These are phyloP conservation scores for Frankliniella fusca DNA, from an alignment of 2,888 invertebrate species.

Conservation along the genomic window DNA sequence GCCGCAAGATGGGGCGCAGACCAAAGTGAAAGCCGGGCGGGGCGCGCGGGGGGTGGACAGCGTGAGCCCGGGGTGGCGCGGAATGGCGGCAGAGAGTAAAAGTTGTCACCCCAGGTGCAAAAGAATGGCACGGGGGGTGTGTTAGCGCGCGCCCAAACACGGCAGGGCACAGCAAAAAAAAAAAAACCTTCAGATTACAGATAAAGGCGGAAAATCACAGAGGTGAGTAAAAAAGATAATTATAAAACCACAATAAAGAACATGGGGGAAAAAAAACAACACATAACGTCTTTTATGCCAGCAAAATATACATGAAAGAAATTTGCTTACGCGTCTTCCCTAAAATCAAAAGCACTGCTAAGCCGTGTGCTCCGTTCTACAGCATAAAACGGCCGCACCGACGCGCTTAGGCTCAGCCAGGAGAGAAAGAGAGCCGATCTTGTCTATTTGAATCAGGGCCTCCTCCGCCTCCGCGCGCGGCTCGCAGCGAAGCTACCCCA, in stretches of 20 bases:
- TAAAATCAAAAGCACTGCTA: too few species aligned
- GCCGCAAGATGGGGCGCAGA: constrained; percentile 14
- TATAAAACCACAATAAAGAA: too few species aligned
- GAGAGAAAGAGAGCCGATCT: neutral
- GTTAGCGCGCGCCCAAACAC: neutral
- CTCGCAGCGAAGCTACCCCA: neutral
- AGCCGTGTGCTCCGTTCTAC: too few species aligned
- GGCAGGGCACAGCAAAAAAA: neutral
- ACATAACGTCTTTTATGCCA: too few species aligned
- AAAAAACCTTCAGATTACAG: neutral
- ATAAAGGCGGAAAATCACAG: too few species aligned
- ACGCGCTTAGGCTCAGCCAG: neutral
- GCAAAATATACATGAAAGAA: neutral
- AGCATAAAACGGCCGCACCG: too few species aligned
- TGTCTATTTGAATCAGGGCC: neutral
- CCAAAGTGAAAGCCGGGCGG: constrained; percentile 17
- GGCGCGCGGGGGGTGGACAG: neutral
- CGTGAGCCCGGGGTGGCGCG: neutral
- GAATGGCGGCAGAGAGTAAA: neutral
- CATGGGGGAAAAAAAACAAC: too few species aligned
- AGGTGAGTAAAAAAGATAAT: too few species aligned
- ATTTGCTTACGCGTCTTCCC: too few species aligned
- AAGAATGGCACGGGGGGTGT: constrained; percentile 15
- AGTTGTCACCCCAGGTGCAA: constrained; percentile 24
- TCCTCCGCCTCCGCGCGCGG: neutral